phyloP scores from a whole-genome alignment of 2,888 invertebrate species.

The Resseliella maxima region DNA sequence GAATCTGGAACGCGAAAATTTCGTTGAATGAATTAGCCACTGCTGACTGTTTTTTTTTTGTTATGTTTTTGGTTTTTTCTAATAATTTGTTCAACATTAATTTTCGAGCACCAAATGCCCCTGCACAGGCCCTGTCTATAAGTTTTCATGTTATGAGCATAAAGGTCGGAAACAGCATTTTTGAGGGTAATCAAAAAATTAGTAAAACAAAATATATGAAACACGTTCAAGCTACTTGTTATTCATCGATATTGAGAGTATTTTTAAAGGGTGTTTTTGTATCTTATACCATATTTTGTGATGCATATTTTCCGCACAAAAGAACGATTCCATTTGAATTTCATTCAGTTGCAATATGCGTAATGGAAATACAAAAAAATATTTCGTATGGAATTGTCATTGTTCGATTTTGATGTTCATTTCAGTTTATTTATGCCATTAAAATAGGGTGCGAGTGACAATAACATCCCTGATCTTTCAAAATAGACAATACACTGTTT shows the following conservation, averaged over 20 bases:
- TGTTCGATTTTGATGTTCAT: neutral
- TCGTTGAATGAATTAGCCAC: no score
- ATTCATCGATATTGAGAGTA: slow-evolving; percentile 40
- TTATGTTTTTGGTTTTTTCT: no score
- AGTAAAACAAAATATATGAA: neutral
- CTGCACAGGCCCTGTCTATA: no score
- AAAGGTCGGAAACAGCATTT: no score
- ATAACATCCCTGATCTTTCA: neutral
- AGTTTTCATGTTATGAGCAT: no score
- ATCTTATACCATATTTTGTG: neutral
- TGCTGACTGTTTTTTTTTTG: no score
- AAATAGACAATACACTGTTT: slow-evolving; percentile 24
- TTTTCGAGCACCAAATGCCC: no score
- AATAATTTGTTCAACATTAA: no score
- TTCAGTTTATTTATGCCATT: neutral
- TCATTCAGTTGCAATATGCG: neutral
- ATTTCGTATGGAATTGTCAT: neutral
- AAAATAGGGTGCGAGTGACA: slow-evolving; percentile 29
- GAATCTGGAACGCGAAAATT: no score
- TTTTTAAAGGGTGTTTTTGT: slow-evolving; percentile 12
- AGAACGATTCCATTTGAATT: neutral
- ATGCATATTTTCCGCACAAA: neutral
- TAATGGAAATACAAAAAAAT: neutral
- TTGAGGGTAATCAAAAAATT: slow-evolving; percentile 48
- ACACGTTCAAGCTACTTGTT: slow-evolving; percentile 21